A percentile compares a stretch with the other conserved stretches of the same genome.
phyloP scores from a whole-genome alignment of 2,797 vertebrate genomes.

The Microcaecilia unicolor region DNA sequence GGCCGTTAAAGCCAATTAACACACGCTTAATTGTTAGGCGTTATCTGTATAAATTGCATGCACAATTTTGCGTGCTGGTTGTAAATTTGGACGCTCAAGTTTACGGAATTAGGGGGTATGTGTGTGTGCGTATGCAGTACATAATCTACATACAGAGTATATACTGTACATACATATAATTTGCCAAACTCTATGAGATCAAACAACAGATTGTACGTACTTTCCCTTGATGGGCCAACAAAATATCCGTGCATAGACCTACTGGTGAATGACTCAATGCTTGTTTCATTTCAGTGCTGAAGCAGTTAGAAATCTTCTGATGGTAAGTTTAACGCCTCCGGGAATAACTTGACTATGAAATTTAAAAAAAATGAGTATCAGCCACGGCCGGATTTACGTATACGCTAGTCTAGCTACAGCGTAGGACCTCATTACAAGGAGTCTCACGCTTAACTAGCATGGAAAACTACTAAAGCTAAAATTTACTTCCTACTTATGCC shows the following conservation, averaged over 20 bases:
- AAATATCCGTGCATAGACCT: constrained; percentile 29
- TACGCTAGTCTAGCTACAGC: too few species aligned
- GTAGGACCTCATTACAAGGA: too few species aligned
- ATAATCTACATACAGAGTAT: background rate
- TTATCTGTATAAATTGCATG: too few species aligned
- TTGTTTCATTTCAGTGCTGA: constrained; percentile 76
- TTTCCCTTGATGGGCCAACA: constrained; percentile 37
- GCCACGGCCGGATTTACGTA: too few species aligned
- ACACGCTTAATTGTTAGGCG: too few species aligned
- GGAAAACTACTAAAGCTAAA: too few species aligned
- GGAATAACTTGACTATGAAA: constrained; percentile 42
- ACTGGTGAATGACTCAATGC: constrained; percentile 65
- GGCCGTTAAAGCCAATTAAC: too few species aligned
- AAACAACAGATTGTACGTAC: constrained; percentile 19
- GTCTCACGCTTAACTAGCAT: too few species aligned
- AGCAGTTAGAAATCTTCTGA: constrained; percentile 70
- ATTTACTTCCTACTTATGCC: too few species aligned
- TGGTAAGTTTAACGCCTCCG: constrained; percentile 57
- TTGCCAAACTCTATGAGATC: constrained; percentile 10
- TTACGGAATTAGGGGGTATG: background rate
- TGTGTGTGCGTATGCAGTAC: constrained; percentile 4
- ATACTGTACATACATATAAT: background rate
- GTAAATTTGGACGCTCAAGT: background rate
- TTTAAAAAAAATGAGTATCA: too few species aligned
- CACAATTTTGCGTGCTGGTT: too few species aligned